Conservation (phyloP, 30 jellyfish, hydroid and myxozoan genomes). For the Aurelia aurita region DNA sequence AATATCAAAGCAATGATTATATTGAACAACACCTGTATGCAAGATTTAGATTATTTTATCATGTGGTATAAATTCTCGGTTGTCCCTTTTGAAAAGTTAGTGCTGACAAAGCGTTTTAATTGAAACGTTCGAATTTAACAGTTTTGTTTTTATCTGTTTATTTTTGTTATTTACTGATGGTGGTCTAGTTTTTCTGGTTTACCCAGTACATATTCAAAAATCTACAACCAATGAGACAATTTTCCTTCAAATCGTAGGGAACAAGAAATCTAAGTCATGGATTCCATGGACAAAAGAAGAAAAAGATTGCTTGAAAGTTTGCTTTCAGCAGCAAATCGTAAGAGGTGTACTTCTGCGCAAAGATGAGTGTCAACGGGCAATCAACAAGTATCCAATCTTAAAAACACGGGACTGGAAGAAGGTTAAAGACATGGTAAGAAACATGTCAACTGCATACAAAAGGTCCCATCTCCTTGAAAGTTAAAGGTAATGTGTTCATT, state of each 20-base stretch:
- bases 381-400: not conserved
- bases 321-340: not conserved
- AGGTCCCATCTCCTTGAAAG: not conserved
- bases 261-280: not conserved
- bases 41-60: too few species aligned
- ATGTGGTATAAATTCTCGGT: too few species aligned
- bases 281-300: not conserved
- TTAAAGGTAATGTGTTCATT: not conserved
- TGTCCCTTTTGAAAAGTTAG: too few species aligned
- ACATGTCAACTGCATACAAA: not conserved
- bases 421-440: not conserved
- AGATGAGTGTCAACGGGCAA: not conserved
- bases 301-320: not conserved
- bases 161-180: too few species aligned
- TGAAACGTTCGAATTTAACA: too few species aligned
- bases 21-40: too few species aligned
- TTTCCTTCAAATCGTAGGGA: not conserved
- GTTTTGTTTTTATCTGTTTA: too few species aligned
- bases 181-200: too few species aligned
- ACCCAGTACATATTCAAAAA: too few species aligned
- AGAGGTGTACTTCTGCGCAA: not conserved
- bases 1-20: too few species aligned
- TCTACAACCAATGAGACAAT: too few species aligned
- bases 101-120: too few species aligned
- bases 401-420: not conserved